Evolutionary conservation across 2,113 vertebrate genomes (phyloP), one percentile per base, ranked within the genome.

Genomic region (Actenoides hombroni): DNA sequence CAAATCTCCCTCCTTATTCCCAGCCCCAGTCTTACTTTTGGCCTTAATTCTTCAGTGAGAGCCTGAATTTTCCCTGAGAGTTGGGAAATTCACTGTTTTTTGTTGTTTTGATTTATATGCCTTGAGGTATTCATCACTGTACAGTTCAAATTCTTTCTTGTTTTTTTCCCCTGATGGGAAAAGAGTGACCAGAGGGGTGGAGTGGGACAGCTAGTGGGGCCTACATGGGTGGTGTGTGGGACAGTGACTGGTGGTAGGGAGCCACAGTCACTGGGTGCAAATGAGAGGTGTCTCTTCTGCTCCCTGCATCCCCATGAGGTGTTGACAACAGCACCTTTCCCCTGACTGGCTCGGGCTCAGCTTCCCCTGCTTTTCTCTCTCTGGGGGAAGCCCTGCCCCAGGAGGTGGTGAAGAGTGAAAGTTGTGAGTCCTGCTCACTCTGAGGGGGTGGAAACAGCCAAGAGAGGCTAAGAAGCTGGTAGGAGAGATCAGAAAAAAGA

Each of bases 301-400:
- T 13, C 3, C 4, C 20, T 5, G 1, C n/a, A 68, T 29, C 12
- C 33, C 9, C 18, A 4, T 21, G 23, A 35, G 18, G 31, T 75
- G 18, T 9, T 11, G 11, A 20, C 23, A 73, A 75, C 28, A 87
- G 18, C 6, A 40, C 1, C 16, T 60, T 77, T 76, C 11, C 13
- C 16, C 7, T 3, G 3, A 1, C 11, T 69, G 26, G 1, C 1
- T 65, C 19, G 8, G 11, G 21, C 14, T 73, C 71, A 80, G 2
- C 18, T 92, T 90, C 18, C 9, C 76, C 75, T 33, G 6, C 7
- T 80, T 85, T 88, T 85, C 26, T 79, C 2, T 61, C 15, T 7
- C 28, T 3, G 4, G 35, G 2, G 6, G 13, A 78, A 63, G 5
- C 17, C 9, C 6, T 81, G 19, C 5, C 9, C 19, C 19, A 70